These are phyloP conservation scores for Sula dactylatra DNA, from an alignment of 2,113 vertebrate genomes.

Conservation along the genomic window DNA sequence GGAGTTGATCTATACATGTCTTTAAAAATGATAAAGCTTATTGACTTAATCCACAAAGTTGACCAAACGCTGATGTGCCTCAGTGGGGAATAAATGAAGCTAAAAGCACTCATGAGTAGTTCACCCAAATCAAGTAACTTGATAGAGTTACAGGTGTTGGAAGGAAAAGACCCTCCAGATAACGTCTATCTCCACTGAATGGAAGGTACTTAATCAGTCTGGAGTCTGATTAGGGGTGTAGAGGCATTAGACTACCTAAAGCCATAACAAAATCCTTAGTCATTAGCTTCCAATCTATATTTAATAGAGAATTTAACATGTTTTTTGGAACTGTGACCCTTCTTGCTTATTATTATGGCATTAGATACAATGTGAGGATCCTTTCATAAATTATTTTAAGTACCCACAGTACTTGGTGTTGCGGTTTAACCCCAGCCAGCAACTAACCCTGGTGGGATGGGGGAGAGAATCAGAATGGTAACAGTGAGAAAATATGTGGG, in stretches of 20 bases:
- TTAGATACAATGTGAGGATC: not conserved
- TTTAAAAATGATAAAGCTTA: not conserved
- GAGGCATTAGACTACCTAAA: not conserved
- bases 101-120: not conserved
- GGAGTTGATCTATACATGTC: not conserved
- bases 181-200: accelerated
- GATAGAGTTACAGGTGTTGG: not conserved
- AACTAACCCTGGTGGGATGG: no score
- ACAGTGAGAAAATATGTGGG: no score
- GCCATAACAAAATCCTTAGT: not conserved
- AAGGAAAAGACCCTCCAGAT: not conserved
- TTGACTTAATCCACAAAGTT: not conserved
- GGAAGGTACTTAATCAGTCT: not conserved
- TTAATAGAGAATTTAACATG: not conserved
- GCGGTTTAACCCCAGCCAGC: no score
- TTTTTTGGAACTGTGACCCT: not conserved
- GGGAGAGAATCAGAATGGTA: no score
- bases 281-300: not conserved
- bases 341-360: not conserved
- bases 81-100: not conserved
- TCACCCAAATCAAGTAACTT: not conserved
- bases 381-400: not conserved
- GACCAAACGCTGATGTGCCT: not conserved
- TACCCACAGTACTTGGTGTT: not conserved
- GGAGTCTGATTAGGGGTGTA: not conserved